Evolutionary conservation across 2,113 vertebrate species (phyloP), one percentile per base, ranked within the genome.

Genomic region (Cricetomys ansorgei): DNA sequence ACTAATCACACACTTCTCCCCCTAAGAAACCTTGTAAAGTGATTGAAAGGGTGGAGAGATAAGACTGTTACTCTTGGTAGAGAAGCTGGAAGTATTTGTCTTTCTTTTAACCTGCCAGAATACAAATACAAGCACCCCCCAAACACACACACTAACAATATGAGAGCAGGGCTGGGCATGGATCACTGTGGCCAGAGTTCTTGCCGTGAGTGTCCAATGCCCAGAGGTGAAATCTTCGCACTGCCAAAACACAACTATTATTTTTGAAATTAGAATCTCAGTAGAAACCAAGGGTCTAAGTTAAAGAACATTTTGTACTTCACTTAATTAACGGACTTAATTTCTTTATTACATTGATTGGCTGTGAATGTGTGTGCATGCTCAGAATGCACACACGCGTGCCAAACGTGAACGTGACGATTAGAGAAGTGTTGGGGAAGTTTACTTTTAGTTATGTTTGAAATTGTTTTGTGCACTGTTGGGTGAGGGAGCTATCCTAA

Each of bases 261-360:
- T 72, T 91, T 88, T 76, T 65, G 10, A 89, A 93, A 72, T 84
- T 69, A 73, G 25, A 80, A 62, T 91, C 27, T 76, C 72, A 85
- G 31, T 91, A 23, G 64, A 88, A 94, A 64, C 19, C 76, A 1
- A 62, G 64, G 0, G 53, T 2, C n/a, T 53, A 89, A 15, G 10
- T 84, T 79, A 88, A 91, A 19, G 43, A 83, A 72, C 1, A 37
- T 81, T 17, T 43, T 72, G 27, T 53, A 23, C 81, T 93, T 92
- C 83, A 96, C 12, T 89, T 92, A 25, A 81, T 57, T 55, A 25
- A 76, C 50, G 40, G 59, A 77, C 21, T 17, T 53, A 76, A 59
- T 10, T n/a, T 70, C 86, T 57, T 96, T 29, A 53, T 84, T 64
- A 45, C 8, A 45, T 84, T 64, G 11, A 23, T 9, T 75, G 11